These are phyloP conservation scores for Globodera ellingtonae DNA, from an alignment of 1,140 invertebrate genomes.

Conservation along the genomic window DNA sequence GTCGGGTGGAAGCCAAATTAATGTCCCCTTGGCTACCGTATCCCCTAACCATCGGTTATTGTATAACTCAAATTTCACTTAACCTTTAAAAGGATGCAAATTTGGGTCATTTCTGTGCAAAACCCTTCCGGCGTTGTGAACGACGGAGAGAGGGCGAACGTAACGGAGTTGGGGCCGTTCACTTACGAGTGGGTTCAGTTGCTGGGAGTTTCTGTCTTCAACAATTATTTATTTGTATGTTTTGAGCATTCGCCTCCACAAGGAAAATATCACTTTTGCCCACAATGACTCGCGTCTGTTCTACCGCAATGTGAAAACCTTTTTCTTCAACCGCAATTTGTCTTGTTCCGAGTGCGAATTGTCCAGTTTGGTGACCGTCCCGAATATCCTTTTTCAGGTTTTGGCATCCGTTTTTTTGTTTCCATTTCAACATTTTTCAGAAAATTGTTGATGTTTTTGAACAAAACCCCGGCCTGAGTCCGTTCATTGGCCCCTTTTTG, in stretches of 20 bases:
- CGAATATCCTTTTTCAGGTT: conserved; percentile 58
- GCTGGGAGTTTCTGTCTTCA: neutral
- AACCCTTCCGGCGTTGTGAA: conserved; percentile 50
- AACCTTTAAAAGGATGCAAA: conserved; percentile 18
- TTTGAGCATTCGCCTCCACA: conserved; percentile 1
- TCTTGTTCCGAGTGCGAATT: conserved; percentile 54
- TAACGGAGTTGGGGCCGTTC: conserved; percentile 58
- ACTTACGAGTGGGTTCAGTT: conserved; percentile 36
- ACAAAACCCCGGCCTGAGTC: neutral
- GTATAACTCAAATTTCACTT: too few relatives aligned
- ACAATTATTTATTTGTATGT: neutral
- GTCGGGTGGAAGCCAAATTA: too few relatives aligned
- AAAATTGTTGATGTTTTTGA: conserved; percentile 48
- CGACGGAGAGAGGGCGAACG: conserved; percentile 46
- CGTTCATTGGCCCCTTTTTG: conserved; percentile 4
- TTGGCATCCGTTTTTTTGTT: neutral
- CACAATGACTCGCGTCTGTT: conserved; percentile 50
- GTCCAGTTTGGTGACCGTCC: conserved; percentile 50
- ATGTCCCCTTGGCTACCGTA: too few relatives aligned
- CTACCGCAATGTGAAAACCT: conserved; percentile 54
- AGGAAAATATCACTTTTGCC: neutral
- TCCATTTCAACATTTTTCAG: conserved; percentile 33
- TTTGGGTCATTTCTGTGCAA: conserved; percentile 48
- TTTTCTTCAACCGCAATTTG: conserved; percentile 45
- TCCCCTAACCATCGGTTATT: too few relatives aligned